A percentile compares a stretch with the other conserved stretches of the same genome.
Evolutionary conservation across 2,888 invertebrate genomes (phyloP).

Genomic region (Acheta domesticus): DNA sequence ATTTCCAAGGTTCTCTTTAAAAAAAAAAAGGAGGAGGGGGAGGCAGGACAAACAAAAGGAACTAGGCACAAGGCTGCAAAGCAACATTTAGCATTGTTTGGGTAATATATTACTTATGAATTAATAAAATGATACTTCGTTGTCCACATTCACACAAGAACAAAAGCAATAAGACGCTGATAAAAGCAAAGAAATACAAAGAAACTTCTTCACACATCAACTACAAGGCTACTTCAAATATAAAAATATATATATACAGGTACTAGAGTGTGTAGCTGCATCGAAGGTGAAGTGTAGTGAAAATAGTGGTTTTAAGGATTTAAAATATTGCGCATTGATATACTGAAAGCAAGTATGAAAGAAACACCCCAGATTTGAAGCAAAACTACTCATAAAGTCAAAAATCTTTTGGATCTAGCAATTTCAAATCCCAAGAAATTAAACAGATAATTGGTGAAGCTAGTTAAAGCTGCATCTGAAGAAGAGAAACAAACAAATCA

Average conservation of each 20-base stretch:
- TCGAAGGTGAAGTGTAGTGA: not conserved
- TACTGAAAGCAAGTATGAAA: too few species aligned
- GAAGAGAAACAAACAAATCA: too few species aligned
- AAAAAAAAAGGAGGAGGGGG: not conserved
- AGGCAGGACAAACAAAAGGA: not conserved
- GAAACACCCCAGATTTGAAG: too few species aligned
- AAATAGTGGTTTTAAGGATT: too few species aligned
- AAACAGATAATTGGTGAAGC: too few species aligned
- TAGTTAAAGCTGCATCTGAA: too few species aligned
- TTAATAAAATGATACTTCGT: not conserved
- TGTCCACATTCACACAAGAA: not conserved
- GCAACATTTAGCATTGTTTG: not conserved
- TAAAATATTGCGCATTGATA: too few species aligned
- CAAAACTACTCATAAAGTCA: too few species aligned
- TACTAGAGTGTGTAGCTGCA: conserved; percentile 9
- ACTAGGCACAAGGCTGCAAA: not conserved
- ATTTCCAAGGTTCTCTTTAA: not conserved
- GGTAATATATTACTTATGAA: not conserved
- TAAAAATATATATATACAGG: not conserved
- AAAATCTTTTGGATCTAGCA: too few species aligned
- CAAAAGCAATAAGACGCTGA: not conserved
- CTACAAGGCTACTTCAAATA: not conserved
- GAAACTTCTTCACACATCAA: not conserved
- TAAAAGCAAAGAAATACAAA: not conserved
- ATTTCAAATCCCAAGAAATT: too few species aligned